Evolutionary conservation across 2,888 invertebrate genomes (phyloP).

Genomic region (Coenonympha arcania): DNA sequence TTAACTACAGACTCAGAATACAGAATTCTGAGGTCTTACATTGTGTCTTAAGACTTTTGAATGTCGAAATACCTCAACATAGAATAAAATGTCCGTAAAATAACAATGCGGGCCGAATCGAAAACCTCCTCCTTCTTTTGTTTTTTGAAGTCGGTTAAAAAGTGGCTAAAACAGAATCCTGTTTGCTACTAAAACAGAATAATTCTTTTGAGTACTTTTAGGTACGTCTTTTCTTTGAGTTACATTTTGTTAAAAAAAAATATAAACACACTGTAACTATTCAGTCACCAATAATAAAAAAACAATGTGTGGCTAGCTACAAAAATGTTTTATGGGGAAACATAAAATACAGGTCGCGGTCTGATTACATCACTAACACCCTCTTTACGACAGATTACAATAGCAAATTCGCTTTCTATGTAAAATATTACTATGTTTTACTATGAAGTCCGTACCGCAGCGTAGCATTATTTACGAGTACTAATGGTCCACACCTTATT

Average conservation of each 20-base stretch:
- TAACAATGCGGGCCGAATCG: too few relatives aligned
- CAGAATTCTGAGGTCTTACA: too few relatives aligned
- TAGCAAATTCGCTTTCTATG: conserved; percentile 3
- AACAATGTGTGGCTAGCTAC: not conserved
- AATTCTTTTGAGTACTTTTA: too few relatives aligned
- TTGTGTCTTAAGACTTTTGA: too few relatives aligned
- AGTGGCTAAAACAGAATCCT: too few relatives aligned
- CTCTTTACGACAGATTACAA: conserved; percentile 1
- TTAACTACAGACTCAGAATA: too few relatives aligned
- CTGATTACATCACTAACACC: conserved; percentile 4
- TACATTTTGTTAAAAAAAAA: not conserved
- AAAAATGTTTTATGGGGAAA: not conserved
- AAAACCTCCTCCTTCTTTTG: too few relatives aligned
- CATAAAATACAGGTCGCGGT: conserved; percentile 1
- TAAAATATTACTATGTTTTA: conserved; percentile 11
- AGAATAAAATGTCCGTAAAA: too few relatives aligned
- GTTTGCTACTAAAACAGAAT: too few relatives aligned
- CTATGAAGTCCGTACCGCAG: conserved; percentile 7
- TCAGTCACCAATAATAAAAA: not conserved
- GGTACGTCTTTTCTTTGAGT: too few relatives aligned
- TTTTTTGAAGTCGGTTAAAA: too few relatives aligned
- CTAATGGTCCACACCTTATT: not conserved
- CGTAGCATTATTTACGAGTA: not conserved
- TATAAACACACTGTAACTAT: not conserved
- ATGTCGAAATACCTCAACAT: too few relatives aligned